Evolutionary conservation across 2,888 invertebrate species (phyloP), one percentile per base, ranked within the genome.

Genomic region (Azorinus chamasolen): DNA sequence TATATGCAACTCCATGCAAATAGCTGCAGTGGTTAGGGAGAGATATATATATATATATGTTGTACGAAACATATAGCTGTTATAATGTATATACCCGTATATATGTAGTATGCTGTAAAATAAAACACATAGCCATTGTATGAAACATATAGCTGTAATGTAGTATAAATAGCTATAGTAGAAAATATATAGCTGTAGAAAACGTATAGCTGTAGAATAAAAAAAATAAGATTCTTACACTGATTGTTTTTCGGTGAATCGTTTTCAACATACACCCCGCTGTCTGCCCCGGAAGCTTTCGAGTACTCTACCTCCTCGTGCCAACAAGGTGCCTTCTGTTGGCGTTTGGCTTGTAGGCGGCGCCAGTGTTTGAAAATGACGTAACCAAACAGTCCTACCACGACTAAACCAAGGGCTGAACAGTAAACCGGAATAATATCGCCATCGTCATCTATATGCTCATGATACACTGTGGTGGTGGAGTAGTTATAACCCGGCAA

Each of bases 391-490:
- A 93, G 86, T 20, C 90, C 91, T 4, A 92, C 83, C 5, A 93
- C 88, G 10, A 93, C 85, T 4, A 90, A 83, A 1, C 89, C 92
- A 39, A 92, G 84, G 12, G 89, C 79, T 27, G 91, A 87, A 72
- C 92, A 93, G 79, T 93, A 93, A 20, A 93, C 83, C 12, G 92
- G 92, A 45, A 92, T 91, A 55, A 88, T 83, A 77, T 88, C 84
- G 43, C 87, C 77, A 32, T 79, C 83, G 41, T 79, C 72, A 16
- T 82, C 78, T 24, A 82, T 77, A 25, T 62, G 51, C 12, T 78
- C 61, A 6, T 39, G 46, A 37, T 73, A 69, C 5, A 66, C 55
- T 18, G 70, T 62, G 12, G 77, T 76, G 6, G 58, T 66, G 6
- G 72, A 57, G 18, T 45, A 41, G 64, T 80, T 73, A 32, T 57